A percentile compares a stretch with the other conserved stretches of the same genome.
Conservation (phyloP, 2,113 vertebrate species). For the Okapia johnstoni region DNA sequence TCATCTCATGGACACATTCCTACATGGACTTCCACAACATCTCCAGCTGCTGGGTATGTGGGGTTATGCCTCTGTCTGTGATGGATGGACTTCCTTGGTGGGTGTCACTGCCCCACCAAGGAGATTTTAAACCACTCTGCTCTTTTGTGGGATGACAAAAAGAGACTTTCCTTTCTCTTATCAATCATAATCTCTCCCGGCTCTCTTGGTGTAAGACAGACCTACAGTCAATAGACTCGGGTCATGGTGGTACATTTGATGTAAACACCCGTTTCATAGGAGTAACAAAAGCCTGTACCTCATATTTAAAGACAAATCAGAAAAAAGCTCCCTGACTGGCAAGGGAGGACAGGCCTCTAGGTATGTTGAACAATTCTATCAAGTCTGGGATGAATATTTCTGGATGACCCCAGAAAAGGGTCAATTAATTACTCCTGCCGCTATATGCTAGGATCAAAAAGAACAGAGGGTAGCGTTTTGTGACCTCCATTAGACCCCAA, state of each 20-base stretch:
- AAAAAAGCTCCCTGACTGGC: neutral
- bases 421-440: neutral
- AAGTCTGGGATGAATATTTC: neutral
- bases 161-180: neutral
- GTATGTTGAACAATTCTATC: neutral
- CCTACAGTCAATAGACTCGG: neutral
- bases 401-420: neutral
- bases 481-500: neutral
- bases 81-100: neutral
- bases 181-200: neutral
- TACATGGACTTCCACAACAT: accelerated
- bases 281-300: neutral
- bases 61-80: neutral
- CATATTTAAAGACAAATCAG: neutral
- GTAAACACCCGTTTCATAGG: neutral
- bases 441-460: neutral
- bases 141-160: neutral
- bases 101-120: accelerated
- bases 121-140: neutral
- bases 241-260: neutral
- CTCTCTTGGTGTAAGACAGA: neutral
- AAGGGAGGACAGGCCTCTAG: neutral
- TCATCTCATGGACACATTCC: neutral
- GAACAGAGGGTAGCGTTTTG: neutral
- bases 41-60: neutral